A percentile compares a stretch with the other conserved stretches of the same genome.
Evolutionary conservation across 2,797 vertebrate genomes (phyloP).

Genomic region (Sebastiscus albofasciatus): DNA sequence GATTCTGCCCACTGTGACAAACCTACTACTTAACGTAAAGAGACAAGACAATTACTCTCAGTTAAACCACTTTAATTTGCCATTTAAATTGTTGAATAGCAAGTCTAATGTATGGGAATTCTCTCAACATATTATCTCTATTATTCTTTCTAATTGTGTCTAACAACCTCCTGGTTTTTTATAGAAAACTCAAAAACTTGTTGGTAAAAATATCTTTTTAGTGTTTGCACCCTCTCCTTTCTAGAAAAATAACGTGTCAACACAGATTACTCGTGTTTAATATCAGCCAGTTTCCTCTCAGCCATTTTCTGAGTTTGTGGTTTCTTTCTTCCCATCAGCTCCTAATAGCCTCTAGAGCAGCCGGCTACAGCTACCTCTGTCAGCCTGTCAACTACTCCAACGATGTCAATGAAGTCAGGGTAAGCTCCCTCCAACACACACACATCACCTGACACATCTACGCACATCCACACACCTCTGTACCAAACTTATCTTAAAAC

Average conservation of each 20-base stretch:
- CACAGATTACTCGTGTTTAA: not conserved
- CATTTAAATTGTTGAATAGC: not conserved
- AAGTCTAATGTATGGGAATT: not conserved
- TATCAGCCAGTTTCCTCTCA: not conserved
- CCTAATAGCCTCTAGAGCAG: constrained; percentile 91
- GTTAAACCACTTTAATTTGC: not conserved
- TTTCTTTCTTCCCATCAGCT: constrained; percentile 81
- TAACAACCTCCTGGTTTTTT: not conserved
- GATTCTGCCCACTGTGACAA: not conserved
- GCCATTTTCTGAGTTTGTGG: constrained; percentile 2
- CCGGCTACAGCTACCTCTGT: constrained; percentile 97
- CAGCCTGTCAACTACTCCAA: constrained; percentile 96
- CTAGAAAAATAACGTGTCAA: not conserved
- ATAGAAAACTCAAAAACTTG: not conserved
- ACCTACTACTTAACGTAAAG: not conserved
- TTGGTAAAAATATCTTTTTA: not conserved
- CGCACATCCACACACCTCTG: not conserved
- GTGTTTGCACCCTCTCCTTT: not conserved
- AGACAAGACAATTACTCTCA: not conserved
- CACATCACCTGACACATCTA: not conserved
- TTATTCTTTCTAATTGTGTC: not conserved
- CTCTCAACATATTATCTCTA: not conserved
- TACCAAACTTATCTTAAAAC: not conserved
- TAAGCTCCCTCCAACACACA: constrained; percentile 76
- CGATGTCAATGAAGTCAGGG: constrained; percentile 97